Evolutionary conservation across 2,888 invertebrate genomes (phyloP), one percentile per base, ranked within the genome.

Genomic region (Synanthedon vespiformis): DNA sequence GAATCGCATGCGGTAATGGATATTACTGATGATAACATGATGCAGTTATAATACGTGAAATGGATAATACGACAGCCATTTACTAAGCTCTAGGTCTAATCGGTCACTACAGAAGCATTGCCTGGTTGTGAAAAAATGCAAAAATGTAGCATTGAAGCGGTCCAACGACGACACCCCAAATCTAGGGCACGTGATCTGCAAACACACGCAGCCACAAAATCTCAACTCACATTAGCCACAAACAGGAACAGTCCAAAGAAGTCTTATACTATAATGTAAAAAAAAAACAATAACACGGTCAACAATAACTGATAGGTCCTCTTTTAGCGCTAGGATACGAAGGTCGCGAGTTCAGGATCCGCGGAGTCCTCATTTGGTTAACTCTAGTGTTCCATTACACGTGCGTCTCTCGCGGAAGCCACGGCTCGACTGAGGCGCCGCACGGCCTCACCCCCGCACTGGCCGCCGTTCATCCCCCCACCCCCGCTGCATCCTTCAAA

Each of bases 181-280:
- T 78, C 64, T 80, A 76, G 84, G 85, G 80, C 85, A 82, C 79
- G 82, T 83, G 83, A 74, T 68, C 69, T 60, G 73, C 73, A 72
- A 69, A 63, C 68, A 63, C 76, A 70, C 72, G 75, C 72, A 67
- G 68, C 68, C 65, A 70, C 67, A 61, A 66, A 64, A 73, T 74
- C 65, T 77, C 58, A 77, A 86, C 85, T 85, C 83, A 86, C 85
- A 84, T 86, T 74, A 74, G 77, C 76, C 82, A 77, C 80, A 68
- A 77, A 78, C 77, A 63, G 75, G 75, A 63, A 75, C 74, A 80
- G 71, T 83, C 80, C 81, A 60, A 72, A 65, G 68, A 56, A 68
- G 71, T 77, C 67, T 27, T 73, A 70, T 73, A 54, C 72, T 69
- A 69, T 63, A 53, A 53, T 64, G 55, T 63, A 64, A 66, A 61